These are phyloP conservation scores for Odontocerum albicorne DNA, from an alignment of 2,888 invertebrate species.

Conservation along the genomic window DNA sequence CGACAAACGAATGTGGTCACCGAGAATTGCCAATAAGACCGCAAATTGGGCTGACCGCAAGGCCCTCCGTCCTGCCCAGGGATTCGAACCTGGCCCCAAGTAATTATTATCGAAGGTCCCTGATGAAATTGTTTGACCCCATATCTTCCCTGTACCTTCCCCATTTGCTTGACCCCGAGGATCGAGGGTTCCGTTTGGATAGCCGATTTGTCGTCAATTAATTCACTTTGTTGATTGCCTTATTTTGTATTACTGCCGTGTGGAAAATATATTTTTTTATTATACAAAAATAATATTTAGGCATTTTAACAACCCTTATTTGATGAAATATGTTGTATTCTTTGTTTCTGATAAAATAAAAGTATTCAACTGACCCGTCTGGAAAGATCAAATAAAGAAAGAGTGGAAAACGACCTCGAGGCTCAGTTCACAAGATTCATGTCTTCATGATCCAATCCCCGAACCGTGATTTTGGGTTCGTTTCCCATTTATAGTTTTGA, in stretches of 20 bases:
- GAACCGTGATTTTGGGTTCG: too few species aligned
- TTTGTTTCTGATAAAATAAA: too few species aligned
- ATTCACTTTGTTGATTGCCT: neutral
- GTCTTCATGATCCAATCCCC: too few species aligned
- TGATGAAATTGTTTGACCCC: slow-evolving; percentile 10
- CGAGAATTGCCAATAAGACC: neutral
- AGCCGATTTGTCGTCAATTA: neutral
- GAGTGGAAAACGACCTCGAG: too few species aligned
- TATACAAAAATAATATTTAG: too few species aligned
- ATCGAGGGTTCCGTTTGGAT: neutral
- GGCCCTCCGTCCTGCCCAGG: neutral
- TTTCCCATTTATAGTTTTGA: too few species aligned
- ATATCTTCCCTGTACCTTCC: neutral
- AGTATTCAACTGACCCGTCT: too few species aligned
- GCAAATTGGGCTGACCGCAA: neutral
- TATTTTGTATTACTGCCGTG: neutral
- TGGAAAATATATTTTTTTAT: too few species aligned
- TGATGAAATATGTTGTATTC: too few species aligned
- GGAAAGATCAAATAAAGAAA: too few species aligned
- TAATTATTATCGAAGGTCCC: slow-evolving; percentile 15
- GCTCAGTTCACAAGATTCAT: too few species aligned
- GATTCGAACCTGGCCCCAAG: slow-evolving; percentile 1
- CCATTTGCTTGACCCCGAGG: neutral
- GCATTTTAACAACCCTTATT: too few species aligned
- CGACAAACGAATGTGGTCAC: neutral